A percentile compares a stretch with the other conserved stretches of the same genome.
Conservation (phyloP, 1,140 invertebrate genomes). For the Drosophila busckii region DNA sequence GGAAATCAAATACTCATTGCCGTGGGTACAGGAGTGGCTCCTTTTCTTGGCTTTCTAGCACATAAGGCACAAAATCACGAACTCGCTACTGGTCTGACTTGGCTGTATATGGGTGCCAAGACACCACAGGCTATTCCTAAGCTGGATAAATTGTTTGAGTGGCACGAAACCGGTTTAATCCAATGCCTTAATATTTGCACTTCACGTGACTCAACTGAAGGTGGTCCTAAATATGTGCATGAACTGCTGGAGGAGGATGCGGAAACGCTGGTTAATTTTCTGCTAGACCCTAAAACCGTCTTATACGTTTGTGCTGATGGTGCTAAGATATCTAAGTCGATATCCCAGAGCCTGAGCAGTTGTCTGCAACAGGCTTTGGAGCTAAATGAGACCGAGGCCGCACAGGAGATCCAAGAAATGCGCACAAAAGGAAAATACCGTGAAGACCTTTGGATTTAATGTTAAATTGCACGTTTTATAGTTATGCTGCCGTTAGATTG, state of each 20-base stretch:
- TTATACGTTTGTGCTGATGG: constrained; percentile 90
- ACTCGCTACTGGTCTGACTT: constrained; percentile 78
- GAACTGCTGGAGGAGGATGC: constrained; percentile 82
- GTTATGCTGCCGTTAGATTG: too few species aligned
- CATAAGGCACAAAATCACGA: constrained; percentile 78
- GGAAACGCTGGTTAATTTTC: constrained; percentile 80
- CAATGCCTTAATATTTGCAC: constrained; percentile 82
- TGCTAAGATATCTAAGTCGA: constrained; percentile 85
- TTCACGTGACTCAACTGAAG: constrained; percentile 80
- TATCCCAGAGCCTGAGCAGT: constrained; percentile 82
- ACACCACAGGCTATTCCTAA: constrained; percentile 80
- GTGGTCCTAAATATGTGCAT: constrained; percentile 82
- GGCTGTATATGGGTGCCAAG: constrained; percentile 89
- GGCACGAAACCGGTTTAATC: constrained; percentile 80
- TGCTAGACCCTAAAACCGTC: constrained; percentile 80
- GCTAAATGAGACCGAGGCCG: constrained; percentile 74
- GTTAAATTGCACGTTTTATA: too few species aligned
- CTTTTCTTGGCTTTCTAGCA: constrained; percentile 86
- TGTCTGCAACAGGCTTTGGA: constrained; percentile 80
- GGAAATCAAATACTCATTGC: constrained; percentile 88
- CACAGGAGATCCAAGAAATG: constrained; percentile 77
- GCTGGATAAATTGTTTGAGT: constrained; percentile 52
- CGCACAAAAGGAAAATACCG: constrained; percentile 80
- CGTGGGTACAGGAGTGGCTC: constrained; percentile 90
- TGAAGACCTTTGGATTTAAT: constrained; percentile 81